Evolutionary conservation across 2,113 vertebrate genomes (phyloP), one percentile per base, ranked within the genome.

Genomic region (Pica pica): DNA sequence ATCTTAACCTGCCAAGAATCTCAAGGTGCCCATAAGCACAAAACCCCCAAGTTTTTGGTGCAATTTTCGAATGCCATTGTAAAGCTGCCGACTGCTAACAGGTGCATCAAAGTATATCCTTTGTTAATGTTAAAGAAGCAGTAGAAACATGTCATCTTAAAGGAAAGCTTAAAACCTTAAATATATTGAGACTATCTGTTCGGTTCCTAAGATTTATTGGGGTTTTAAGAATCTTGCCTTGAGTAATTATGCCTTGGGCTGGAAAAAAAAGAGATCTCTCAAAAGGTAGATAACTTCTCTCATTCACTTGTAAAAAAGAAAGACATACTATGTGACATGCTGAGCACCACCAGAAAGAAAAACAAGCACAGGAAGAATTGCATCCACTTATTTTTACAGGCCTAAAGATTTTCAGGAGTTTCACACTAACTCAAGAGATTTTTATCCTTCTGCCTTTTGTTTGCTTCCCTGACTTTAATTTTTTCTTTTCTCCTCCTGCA

Each of bases 331-430:
- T 9, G 46, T 73, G 80, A 84, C 87, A 73, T 4, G 16, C 70
- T 59, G 50, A 90, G 28, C n/a, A 92, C 6, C 44, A 55, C 31
- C 39, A 86, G 41, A 71, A 85, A 74, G 55, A 59, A 83, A 87
- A 94, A 83, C 31, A 93, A 91, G 74, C 39, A 64, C 64, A 70
- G 71, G 37, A 89, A 87, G 71, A 94, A 94, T 60, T 86, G 60
- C 33, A 81, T 13, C 35, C 2, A 16, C 64, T 83, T 88, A 83
- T 71, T 90, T 74, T 93, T 7, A 26, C 39, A 64, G 13, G 39
- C 18, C 44, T 86, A 83, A 80, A 92, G 71, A 93, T 93, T 88
- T 94, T 86, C 60, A 42, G 11, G 4, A 27, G 41, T 60, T 83
- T 92, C 60, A 71, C 41, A 53, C 20, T 92, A 83, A 86, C 41